Base-by-base conservation (phyloP, 2,888 invertebrate species). In the Caenorhabditis imperialis region DNA sequence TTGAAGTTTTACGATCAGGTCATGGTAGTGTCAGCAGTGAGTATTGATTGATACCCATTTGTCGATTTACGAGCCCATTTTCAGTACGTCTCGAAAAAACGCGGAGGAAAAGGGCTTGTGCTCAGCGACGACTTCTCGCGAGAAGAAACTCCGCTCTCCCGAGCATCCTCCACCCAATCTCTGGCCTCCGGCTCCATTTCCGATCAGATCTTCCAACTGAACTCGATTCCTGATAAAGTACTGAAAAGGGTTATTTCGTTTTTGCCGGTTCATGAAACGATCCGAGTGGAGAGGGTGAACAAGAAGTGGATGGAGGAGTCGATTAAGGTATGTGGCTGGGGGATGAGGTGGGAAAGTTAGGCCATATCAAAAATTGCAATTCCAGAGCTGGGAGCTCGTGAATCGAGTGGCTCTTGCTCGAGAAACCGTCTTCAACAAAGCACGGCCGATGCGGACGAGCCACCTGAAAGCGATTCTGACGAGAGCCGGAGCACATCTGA, bases 1-100 rank as follows among this genome's bases (percentile, higher is more conserved):
- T 77, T 88, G 44, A 82, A 79, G 33, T 86, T 88, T 63, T 88
- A 88, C 75, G 85, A 85, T 4, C 83, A 84, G 38, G 77, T 77
- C 10, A 88, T 88, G 88, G 53, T 73, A 5, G 86, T 88, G 22
- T 60, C 67, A 16, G 61, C 67, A 55, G 83, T 82, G 10, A 40
- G 61, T 40, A 18, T 16, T 33, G 3, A 18, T n/a, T n/a, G n/a
- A n/a, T n/a, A n/a, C n/a, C n/a, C n/a, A n/a, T n/a, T n/a, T n/a
- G n/a, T n/a, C n/a, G n/a, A n/a, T n/a, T n/a, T n/a, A n/a, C n/a
- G n/a, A n/a, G n/a, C n/a, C n/a, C n/a, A n/a, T n/a, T n/a, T n/a
- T n/a, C 51, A 81, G 79, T 82, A 76, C 47, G 69, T 78, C 4
- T 78, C 82, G 23, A 77, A 75, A 33, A 73, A 75, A 42, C 77